These are phyloP conservation scores for Deilephila elpenor DNA, from an alignment of 2,888 invertebrate species.

Conservation along the genomic window DNA sequence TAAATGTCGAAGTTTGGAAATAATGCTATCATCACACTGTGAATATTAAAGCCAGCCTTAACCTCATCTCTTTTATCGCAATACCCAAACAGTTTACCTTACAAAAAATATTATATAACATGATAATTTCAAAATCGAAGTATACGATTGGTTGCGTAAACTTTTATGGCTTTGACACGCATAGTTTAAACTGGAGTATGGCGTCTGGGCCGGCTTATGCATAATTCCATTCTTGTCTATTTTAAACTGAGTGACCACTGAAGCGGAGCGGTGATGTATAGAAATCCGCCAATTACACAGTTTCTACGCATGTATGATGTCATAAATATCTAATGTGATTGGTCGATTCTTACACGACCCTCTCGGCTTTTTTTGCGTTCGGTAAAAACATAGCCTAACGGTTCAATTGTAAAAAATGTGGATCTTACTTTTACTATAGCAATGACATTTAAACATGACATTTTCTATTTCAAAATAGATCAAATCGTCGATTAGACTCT, in stretches of 20 bases:
- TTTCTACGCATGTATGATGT: too few relatives aligned
- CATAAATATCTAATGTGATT: too few relatives aligned
- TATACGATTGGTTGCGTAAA: neutral
- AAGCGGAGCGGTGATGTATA: too few relatives aligned
- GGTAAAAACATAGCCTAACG: neutral
- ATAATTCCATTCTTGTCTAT: constrained; percentile 15
- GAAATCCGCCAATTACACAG: too few relatives aligned
- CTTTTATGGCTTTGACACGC: constrained; percentile 23
- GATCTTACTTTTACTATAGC: neutral
- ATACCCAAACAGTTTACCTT: neutral
- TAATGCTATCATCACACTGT: too few relatives aligned
- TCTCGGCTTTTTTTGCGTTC: too few relatives aligned
- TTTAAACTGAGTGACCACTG: too few relatives aligned
- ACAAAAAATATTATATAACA: neutral
- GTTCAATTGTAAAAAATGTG: neutral
- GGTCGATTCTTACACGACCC: too few relatives aligned
- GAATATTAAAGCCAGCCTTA: neutral
- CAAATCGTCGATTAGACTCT: too few relatives aligned
- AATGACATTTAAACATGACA: too few relatives aligned
- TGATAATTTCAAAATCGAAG: neutral
- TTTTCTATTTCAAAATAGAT: too few relatives aligned
- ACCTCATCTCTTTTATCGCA: neutral
- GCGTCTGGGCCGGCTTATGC: neutral
- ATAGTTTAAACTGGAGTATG: constrained; percentile 19
- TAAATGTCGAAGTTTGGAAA: too few relatives aligned